Conservation (phyloP, 2,113 vertebrate species). For the Fukomys damarensis region DNA sequence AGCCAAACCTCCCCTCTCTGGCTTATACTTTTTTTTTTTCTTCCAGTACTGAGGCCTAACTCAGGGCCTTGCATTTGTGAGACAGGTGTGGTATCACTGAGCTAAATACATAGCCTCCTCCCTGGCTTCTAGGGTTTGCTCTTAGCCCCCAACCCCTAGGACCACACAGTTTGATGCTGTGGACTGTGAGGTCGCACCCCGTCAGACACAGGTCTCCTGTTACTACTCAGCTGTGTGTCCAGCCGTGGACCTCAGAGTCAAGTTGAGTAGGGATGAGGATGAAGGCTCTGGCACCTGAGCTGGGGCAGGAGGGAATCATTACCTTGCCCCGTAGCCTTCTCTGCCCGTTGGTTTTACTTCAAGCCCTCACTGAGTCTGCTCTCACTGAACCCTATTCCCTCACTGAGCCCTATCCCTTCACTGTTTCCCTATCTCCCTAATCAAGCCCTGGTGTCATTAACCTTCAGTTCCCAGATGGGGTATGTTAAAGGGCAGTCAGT, state of each 20-base stretch:
- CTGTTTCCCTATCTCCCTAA: neutral
- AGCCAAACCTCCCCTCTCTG: neutral
- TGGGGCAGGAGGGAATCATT: neutral
- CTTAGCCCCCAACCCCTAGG: neutral
- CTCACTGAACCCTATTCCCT: neutral
- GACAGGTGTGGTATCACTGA: too few relatives aligned
- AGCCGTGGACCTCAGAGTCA: neutral
- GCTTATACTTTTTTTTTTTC: too few relatives aligned
- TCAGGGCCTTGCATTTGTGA: too few relatives aligned
- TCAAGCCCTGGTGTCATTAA: neutral
- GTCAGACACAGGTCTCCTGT: neutral
- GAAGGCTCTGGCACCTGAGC: neutral
- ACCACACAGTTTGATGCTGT: neutral
- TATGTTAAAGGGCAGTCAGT: neutral
- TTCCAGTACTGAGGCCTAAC: too few relatives aligned
- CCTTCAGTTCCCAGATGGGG: neutral
- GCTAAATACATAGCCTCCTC: too few relatives aligned
- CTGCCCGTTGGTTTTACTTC: neutral
- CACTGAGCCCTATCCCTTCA: neutral
- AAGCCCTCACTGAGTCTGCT: neutral
- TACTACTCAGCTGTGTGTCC: neutral
- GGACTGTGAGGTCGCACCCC: neutral
- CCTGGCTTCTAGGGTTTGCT: neutral
- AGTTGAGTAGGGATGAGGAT: neutral
- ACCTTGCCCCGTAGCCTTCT: neutral